Percentiles rank a stretch among this genome's conserved stretches.
Conservation (phyloP, 1,140 invertebrate genomes). For the Colletes gigas region DNA sequence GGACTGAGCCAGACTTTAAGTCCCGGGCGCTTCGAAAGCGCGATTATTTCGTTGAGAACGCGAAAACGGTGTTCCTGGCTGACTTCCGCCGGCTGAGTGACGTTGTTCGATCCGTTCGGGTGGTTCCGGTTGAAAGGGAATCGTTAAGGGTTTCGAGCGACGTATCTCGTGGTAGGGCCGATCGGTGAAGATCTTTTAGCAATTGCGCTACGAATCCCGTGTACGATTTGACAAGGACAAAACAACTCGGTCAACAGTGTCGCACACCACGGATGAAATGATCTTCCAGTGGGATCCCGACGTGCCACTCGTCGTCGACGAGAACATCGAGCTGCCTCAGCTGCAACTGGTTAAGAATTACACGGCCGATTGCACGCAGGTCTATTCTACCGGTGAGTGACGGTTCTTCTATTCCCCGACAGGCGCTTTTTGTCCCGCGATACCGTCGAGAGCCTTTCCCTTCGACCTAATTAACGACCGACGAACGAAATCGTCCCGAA, state of each 20-base stretch:
- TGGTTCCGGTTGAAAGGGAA: too few relatives aligned
- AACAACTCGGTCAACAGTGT: conserved; percentile 84
- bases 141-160: too few relatives aligned
- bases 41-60: too few relatives aligned
- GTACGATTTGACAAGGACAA: conserved; percentile 44
- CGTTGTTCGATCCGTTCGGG: too few relatives aligned
- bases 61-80: too few relatives aligned
- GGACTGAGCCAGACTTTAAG: too few relatives aligned
- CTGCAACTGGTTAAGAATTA: conserved; percentile 91
- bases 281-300: conserved; percentile 95
- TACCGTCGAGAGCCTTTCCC: neutral
- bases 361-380: conserved; percentile 93
- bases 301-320: conserved; percentile 93
- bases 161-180: too few relatives aligned
- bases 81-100: too few relatives aligned
- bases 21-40: too few relatives aligned
- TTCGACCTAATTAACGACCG: neutral
- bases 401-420: too few relatives aligned
- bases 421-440: too few relatives aligned
- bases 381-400: conserved; percentile 89
- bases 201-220: conserved; percentile 9
- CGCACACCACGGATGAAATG: conserved; percentile 94
- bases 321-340: conserved; percentile 93
- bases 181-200: conserved; percentile 9
- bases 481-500: neutral